Base-by-base conservation (phyloP, 35 echinoderm and acorn worm species). In the Patiria miniata region DNA sequence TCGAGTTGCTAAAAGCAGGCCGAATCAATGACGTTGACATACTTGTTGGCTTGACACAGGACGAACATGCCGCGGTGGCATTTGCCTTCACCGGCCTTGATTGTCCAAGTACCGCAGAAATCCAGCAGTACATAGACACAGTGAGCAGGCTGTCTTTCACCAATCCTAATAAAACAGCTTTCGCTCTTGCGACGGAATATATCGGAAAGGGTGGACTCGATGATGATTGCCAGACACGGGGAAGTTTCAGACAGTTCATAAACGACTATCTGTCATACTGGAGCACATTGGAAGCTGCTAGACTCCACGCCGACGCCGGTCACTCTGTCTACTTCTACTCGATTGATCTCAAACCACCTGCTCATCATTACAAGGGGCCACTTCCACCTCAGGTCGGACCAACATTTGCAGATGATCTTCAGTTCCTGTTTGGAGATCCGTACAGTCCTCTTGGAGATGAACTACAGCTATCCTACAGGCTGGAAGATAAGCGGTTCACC, bases 401-500 rank as follows among this genome's bases (percentile, higher is more conserved):
- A 47, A 34, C 83, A 6, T 47, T 69, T 30, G 83, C 36, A 17
- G 83, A 86, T 47, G 84, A 86, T 77, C 59, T 86, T 30, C 84
- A 86, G 39, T 86, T 69, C 40, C 8, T 86, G 84, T 86, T 86
- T 47, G 84, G 84, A 42, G 30, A 34, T 37, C 84, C 84, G 40
- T 86, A 86, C 65, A 33, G 51, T 19, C 29, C 65, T 15, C 65
- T 32, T 8, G 65, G 21, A 26, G 65, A 58, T 59, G 15, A 60
- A 36, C 33, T n/a, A 10, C 23, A 73, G 65, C 65, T 34, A 38
- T 58, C 52, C 34, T 84, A 65, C 57, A 36, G 82, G 23, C 82
- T 58, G 8, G 51, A 84, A 39, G 82, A 84, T 60, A 60, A 58
- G 53, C 29, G 59, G 54, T 57, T 22, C 1, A 84, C 51, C 29